Evolutionary conservation across 1,140 invertebrate species (phyloP).

Genomic region (Piezodorus guildinii): DNA sequence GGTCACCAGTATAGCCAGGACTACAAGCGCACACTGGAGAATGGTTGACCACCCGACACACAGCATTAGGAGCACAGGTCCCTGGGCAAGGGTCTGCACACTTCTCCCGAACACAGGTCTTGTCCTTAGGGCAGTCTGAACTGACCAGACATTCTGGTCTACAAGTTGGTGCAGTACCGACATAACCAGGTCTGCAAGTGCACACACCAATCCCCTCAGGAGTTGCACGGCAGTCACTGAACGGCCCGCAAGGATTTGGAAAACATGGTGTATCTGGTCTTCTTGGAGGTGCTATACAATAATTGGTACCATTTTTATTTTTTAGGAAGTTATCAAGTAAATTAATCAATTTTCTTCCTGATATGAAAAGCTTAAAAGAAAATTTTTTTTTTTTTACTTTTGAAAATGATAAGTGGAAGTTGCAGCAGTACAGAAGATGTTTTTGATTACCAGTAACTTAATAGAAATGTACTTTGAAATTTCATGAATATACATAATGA

Average conservation of each 20-base stretch:
- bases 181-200: slow-evolving; percentile 47
- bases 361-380: too few species aligned
- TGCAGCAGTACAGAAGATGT: too few species aligned
- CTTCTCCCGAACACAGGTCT: slow-evolving; percentile 48
- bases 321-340: too few species aligned
- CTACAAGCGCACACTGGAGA: slow-evolving; percentile 51
- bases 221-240: slow-evolving; percentile 45
- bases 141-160: slow-evolving; percentile 48
- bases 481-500: too few species aligned
- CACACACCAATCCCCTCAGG: slow-evolving; percentile 44
- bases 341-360: too few species aligned
- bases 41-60: slow-evolving; percentile 51
- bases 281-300: slow-evolving; percentile 11
- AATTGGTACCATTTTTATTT: too few species aligned
- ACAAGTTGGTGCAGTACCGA: slow-evolving; percentile 45
- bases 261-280: slow-evolving; percentile 41
- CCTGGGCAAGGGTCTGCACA: slow-evolving; percentile 49
- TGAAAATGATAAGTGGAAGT: too few species aligned
- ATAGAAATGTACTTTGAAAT: too few species aligned
- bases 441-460: too few species aligned
- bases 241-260: slow-evolving; percentile 51
- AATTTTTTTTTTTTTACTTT: too few species aligned
- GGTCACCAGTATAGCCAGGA: slow-evolving; percentile 48
- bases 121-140: slow-evolving; percentile 46
- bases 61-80: slow-evolving; percentile 46